Conservation (phyloP, 1,140 invertebrate genomes). For the Pantala flavescens region DNA sequence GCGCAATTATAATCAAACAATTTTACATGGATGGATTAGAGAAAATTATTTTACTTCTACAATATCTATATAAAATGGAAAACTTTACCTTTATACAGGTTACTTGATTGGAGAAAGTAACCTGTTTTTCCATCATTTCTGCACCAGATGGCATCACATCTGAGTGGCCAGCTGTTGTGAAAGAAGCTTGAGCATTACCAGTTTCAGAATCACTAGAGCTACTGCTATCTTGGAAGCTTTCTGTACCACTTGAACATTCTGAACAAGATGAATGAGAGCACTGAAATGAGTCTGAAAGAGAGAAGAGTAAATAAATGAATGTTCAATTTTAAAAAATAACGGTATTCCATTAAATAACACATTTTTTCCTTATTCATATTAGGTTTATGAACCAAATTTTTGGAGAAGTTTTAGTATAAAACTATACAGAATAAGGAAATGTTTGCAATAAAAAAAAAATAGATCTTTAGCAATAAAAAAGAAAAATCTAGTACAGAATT, state of each 20-base stretch:
- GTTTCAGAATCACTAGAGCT: slow-evolving; percentile 12
- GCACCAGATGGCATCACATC: background rate
- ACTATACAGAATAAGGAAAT: no score
- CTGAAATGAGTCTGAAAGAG: slow-evolving; percentile 21
- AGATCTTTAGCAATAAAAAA: no score
- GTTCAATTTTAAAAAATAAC: no score
- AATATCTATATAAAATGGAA: background rate
- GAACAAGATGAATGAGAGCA: slow-evolving; percentile 23
- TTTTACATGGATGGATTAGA: no score
- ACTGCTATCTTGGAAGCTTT: slow-evolving; percentile 15
- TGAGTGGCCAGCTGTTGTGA: background rate
- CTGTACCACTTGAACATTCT: slow-evolving; percentile 21
- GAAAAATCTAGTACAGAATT: no score
- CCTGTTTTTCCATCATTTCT: background rate
- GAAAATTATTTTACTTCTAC: background rate
- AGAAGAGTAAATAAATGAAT: slow-evolving; percentile 3
- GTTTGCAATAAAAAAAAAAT: no score
- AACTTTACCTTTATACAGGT: slow-evolving; percentile 8
- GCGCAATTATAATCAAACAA: no score
- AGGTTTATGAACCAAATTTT: no score
- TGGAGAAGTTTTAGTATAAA: no score
- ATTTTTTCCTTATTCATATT: no score
- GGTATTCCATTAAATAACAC: no score
- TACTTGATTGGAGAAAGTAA: background rate
- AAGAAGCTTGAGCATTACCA: background rate